Evolutionary conservation across 1,140 invertebrate species (phyloP), one percentile per base, ranked within the genome.

Genomic region (Saccostrea glomerata): DNA sequence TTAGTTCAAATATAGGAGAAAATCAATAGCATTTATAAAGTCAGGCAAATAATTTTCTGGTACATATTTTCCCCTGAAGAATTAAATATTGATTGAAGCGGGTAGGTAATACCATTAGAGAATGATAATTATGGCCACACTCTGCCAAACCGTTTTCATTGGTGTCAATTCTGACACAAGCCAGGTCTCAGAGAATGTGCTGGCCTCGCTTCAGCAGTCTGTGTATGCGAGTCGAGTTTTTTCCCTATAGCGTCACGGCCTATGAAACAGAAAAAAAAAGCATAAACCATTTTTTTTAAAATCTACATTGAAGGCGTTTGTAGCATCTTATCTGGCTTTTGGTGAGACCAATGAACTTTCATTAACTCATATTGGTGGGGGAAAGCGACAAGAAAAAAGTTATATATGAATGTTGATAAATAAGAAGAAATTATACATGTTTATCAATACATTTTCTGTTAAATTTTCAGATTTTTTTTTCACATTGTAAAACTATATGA

Each of bases 11-110:
- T 77, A 77, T 77, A 77, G 23, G 70, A 77, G 70, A 77, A 77
- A 77, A 77, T 77, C 70, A 36, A 77, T 77, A 77, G 70, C 70
- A 77, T 77, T 77, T 77, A 77, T 77, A 77, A 77, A 77, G 70
- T 77, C 70, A 77, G 70, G 70, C 70, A 77, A 77, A 77, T 77
- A 77, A 77, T 77, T 77, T 77, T 77, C 70, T 77, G 70, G 70
- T 77, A 77, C 70, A 77, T 77, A 77, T 77, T 77, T 77, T 30
- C 70, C 70, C 70, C 70, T 30, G 70, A 77, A 77, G 70, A 77
- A 77, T 77, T 77, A 77, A 77, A 77, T 77, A 77, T 77, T 77
- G 70, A 77, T 77, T 77, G 70, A 77, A 77, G 25, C 23, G 70
- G 70, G 70, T 77, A 77, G 70, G 70, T 77, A 77, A 77, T 77